phyloP scores from a whole-genome alignment of 1,140 invertebrate genomes.

The Drosophila kohkoa region DNA sequence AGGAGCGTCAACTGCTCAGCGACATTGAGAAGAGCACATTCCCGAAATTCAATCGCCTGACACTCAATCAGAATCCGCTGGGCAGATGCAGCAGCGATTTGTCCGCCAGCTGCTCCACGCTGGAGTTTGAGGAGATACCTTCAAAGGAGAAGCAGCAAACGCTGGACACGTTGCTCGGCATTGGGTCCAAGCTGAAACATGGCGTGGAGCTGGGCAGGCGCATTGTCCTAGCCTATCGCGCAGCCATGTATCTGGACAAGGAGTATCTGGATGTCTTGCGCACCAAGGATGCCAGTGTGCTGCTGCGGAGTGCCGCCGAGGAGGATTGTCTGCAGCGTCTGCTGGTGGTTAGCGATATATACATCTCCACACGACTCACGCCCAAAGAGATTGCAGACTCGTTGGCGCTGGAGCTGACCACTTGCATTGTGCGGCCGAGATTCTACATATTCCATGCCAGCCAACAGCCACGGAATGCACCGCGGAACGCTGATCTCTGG shows the following conservation, averaged over 20 bases:
- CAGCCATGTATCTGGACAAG: conserved; percentile 86
- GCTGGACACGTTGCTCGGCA: conserved; percentile 77
- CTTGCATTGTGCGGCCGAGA: conserved; percentile 83
- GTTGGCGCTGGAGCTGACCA: conserved; percentile 85
- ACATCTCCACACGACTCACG: conserved; percentile 85
- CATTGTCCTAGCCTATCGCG: conserved; percentile 86
- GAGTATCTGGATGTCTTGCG: conserved; percentile 86
- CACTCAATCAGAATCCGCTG: conserved; percentile 65
- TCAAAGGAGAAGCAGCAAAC: conserved; percentile 80
- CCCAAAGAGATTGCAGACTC: conserved; percentile 85
- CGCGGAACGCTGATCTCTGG: conserved; percentile 84
- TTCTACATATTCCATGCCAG: conserved; percentile 85
- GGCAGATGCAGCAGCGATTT: conserved; percentile 65
- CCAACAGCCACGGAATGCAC: conserved; percentile 75
- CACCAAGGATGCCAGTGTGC: conserved; percentile 85
- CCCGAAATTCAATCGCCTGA: conserved; percentile 77
- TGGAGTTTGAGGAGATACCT: conserved; percentile 82
- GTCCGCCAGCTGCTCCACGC: conserved; percentile 69
- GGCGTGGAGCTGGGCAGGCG: conserved; percentile 86
- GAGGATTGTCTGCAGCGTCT: conserved; percentile 86
- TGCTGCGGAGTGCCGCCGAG: conserved; percentile 86
- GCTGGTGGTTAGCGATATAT: conserved; percentile 86
- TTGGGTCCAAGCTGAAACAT: conserved; percentile 84
- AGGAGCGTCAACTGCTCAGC: conserved; percentile 73
- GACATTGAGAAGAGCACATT: conserved; percentile 78